Evolutionary conservation across 1,140 invertebrate genomes (phyloP), one percentile per base, ranked within the genome.

Genomic region (Drosophila lacertosa): DNA sequence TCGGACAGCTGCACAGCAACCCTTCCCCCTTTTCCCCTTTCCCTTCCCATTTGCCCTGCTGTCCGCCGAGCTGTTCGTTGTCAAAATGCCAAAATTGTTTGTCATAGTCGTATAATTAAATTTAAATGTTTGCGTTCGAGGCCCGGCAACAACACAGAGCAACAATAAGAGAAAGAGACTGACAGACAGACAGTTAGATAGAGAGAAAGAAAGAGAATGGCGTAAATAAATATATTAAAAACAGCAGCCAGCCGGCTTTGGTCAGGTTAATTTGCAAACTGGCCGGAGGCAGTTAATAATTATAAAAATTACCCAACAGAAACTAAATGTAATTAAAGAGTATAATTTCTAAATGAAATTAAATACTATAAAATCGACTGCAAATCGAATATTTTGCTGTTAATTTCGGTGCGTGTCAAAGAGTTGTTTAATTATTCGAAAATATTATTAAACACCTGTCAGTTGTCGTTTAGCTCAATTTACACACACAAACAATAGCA

Each of bases 61-160:
- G 9, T 15, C 32, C 40, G 4, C 33, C 9, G 24, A 4, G 20
- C 37, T 22, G 22, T 20, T 15, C 59, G 65, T 77, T 88, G 81
- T 74, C 81, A 86, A 77, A 81, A 88, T 86, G 81, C 81, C 81
- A 86, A 88, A 86, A 88, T 74, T 88, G 73, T 86, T 86, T 86
- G 81, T 88, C 81, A 86, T 88, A 88, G 81, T 77, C 69, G 69
- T 88, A 88, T 88, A 86, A 86, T 86, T 86, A 86, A 86, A 86
- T 86, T 86, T 77, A 88, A 86, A 86, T 86, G 82, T 88, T 88
- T 86, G 78, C 66, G 59, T 51, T 22, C 35, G 40, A 39, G 54
- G 37, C 60, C 48, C 71, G 77, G 37, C 77, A 66, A 45, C 72
- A 72, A 71, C 70, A 75, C n/a, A n/a, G n/a, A n/a, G 54, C 54